Evolutionary conservation across 2,888 invertebrate species (phyloP).

Genomic region (Cremastinae sp.): DNA sequence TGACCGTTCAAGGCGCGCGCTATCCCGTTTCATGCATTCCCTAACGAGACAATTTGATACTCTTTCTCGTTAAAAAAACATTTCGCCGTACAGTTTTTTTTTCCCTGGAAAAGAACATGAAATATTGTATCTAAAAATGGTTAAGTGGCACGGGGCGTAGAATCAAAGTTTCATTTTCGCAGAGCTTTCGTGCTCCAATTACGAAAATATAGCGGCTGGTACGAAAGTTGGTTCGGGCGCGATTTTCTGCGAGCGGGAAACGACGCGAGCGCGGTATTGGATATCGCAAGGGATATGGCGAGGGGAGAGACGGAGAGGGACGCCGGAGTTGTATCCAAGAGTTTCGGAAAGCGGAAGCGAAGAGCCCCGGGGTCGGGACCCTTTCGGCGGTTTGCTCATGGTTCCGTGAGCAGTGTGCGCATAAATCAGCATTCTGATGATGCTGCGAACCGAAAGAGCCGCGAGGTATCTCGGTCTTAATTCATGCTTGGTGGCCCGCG

Average conservation of each 20-base stretch:
- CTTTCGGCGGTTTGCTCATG: slow-evolving; percentile 61
- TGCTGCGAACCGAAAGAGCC: slow-evolving; percentile 54
- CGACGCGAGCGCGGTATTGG: slow-evolving; percentile 24
- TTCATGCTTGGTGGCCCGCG: slow-evolving; percentile 52
- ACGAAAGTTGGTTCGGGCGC: no score
- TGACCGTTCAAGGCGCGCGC: no score
- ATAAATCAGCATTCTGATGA: slow-evolving; percentile 65
- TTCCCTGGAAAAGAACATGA: neutral
- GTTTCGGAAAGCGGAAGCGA: slow-evolving; percentile 55
- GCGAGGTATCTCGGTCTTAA: slow-evolving; percentile 48
- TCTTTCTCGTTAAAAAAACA: neutral
- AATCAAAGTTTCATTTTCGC: no score
- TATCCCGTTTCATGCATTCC: neutral
- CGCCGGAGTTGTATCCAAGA: slow-evolving; percentile 21
- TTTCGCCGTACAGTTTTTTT: neutral
- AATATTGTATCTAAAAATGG: neutral
- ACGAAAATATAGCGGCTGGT: no score
- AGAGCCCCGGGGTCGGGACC: slow-evolving; percentile 45
- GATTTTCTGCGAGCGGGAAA: neutral
- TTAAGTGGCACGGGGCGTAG: no score
- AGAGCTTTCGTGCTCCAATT: no score
- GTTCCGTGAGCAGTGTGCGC: slow-evolving; percentile 60
- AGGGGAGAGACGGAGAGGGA: slow-evolving; percentile 7
- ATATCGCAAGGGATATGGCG: no score
- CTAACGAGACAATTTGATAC: no score